Evolutionary conservation across 2,888 invertebrate species (phyloP).

Genomic region (Escarpia spicata): DNA sequence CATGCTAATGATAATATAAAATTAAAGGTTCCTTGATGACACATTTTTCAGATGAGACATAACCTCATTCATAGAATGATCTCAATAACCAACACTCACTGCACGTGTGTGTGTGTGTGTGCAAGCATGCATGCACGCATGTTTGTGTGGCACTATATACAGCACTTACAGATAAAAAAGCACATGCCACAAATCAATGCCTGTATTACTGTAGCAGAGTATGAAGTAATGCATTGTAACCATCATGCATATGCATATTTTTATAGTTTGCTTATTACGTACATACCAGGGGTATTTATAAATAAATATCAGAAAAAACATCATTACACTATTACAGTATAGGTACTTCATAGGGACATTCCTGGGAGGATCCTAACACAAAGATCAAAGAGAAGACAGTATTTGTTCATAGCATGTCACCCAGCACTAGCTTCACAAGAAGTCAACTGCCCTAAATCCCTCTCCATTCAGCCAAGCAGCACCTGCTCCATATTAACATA

Average conservation of each 20-base stretch:
- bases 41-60: too few relatives aligned
- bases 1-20: not conserved
- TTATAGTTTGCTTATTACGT: too few relatives aligned
- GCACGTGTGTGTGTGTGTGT: not conserved
- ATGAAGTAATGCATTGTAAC: too few relatives aligned
- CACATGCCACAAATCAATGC: too few relatives aligned
- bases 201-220: too few relatives aligned
- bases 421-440: not conserved
- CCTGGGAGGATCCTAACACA: not conserved
- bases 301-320: not conserved
- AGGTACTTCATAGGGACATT: not conserved
- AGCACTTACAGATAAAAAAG: not conserved
- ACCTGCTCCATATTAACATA: not conserved
- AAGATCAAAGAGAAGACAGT: not conserved
- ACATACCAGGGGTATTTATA: not conserved
- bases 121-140: not conserved
- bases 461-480: not conserved
- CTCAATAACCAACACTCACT: not conserved
- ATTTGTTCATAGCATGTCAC: not conserved
- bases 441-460: not conserved
- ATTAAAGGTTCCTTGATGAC: too few relatives aligned
- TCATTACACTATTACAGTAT: not conserved
- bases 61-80: too few relatives aligned
- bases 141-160: not conserved
- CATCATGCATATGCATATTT: too few relatives aligned